Evolutionary conservation across 1,140 invertebrate genomes (phyloP).

Genomic region (Tetramorium alpestre): DNA sequence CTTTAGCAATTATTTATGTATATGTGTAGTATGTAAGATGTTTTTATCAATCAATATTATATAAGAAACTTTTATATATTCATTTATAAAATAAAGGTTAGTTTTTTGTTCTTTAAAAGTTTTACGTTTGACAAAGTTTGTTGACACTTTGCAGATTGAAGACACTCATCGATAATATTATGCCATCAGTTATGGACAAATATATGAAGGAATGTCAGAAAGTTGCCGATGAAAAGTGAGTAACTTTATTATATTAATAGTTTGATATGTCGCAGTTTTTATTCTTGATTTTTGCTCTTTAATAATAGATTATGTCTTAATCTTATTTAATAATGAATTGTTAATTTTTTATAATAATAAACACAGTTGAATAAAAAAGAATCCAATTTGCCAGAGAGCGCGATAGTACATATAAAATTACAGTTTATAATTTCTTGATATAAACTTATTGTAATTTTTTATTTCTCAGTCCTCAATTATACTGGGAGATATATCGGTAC

Average conservation of each 20-base stretch:
- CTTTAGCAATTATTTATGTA: neutral
- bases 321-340: constrained; percentile 7
- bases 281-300: constrained; percentile 21
- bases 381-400: constrained; percentile 19
- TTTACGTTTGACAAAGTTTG: neutral
- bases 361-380: constrained; percentile 18
- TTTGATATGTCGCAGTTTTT: constrained; percentile 1
- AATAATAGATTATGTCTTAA: constrained; percentile 11
- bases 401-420: constrained; percentile 48
- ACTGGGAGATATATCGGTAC: constrained; percentile 84
- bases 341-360: constrained; percentile 23
- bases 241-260: constrained; percentile 51
- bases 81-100: constrained; percentile 28
- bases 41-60: neutral
- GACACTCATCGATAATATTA: constrained; percentile 86
- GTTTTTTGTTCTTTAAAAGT: constrained; percentile 19
- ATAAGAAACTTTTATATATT: neutral
- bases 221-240: constrained; percentile 87
- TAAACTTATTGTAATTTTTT: constrained; percentile 78
- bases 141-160: constrained; percentile 84
- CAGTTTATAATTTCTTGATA: constrained; percentile 45
- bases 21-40: neutral
- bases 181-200: constrained; percentile 87
- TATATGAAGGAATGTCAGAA: constrained; percentile 87
- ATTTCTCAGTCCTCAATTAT: constrained; percentile 83